Evolutionary conservation across 2,888 invertebrate species (phyloP).

Genomic region (Leucophenga maculata): DNA sequence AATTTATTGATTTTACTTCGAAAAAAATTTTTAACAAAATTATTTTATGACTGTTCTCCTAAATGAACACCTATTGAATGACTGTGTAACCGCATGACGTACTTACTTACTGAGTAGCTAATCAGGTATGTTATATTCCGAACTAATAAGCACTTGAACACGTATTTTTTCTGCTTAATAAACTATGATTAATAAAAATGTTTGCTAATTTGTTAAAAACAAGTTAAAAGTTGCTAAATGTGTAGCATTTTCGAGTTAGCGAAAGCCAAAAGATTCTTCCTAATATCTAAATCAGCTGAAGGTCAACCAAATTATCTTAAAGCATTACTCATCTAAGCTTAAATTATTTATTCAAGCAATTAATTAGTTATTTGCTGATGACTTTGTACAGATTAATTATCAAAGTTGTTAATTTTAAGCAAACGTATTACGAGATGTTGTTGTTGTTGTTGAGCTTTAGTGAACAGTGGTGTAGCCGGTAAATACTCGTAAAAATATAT

Average conservation of each 20-base stretch:
- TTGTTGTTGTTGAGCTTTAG: no score
- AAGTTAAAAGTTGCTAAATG: background rate
- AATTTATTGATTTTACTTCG: no score
- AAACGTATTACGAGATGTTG: background rate
- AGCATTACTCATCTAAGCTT: background rate
- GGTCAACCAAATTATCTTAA: constrained; percentile 16
- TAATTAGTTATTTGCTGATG: constrained; percentile 15
- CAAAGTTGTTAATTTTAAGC: background rate
- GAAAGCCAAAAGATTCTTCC: background rate
- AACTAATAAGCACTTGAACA: no score
- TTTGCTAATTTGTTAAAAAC: background rate
- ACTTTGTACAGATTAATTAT: constrained; percentile 4
- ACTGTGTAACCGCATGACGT: no score
- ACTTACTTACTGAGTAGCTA: no score
- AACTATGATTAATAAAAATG: background rate
- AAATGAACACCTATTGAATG: no score
- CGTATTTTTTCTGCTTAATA: background rate
- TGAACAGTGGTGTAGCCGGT: no score
- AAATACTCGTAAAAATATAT: no score
- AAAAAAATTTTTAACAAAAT: no score
- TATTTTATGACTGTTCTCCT: no score
- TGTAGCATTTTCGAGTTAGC: no score
- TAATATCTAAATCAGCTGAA: constrained; percentile 36
- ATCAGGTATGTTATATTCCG: no score
- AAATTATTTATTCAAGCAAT: constrained; percentile 2